A percentile compares a stretch with the other conserved stretches of the same genome.
Evolutionary conservation across 2,797 vertebrate species (phyloP).

Genomic region (Danio kyathit): DNA sequence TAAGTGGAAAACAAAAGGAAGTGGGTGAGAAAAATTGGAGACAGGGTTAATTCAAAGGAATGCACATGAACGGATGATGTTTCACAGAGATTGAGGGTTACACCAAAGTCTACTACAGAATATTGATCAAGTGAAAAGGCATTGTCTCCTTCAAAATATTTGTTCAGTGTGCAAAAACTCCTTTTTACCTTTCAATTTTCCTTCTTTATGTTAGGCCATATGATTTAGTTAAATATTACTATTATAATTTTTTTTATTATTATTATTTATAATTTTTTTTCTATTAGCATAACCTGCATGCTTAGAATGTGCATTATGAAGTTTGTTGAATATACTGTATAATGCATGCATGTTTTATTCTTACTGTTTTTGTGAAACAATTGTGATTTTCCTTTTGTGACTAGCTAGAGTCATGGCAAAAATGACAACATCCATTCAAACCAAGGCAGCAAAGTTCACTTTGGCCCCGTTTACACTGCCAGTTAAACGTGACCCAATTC

Average conservation of each 20-base stretch:
- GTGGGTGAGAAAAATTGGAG: slow-evolving; percentile 19
- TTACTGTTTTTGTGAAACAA: too few species aligned
- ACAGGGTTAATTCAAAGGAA: slow-evolving; percentile 12
- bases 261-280: too few species aligned
- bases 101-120: background rate
- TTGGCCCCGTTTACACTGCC: too few species aligned
- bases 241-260: too few species aligned
- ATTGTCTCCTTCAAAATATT: background rate
- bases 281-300: background rate
- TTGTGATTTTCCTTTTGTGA: too few species aligned
- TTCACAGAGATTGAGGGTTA: background rate
- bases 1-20: slow-evolving; percentile 33
- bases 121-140: slow-evolving; percentile 1
- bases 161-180: background rate
- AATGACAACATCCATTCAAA: too few species aligned
- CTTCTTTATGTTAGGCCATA: background rate
- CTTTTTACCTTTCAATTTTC: background rate
- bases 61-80: background rate
- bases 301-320: background rate
- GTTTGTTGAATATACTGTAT: too few species aligned
- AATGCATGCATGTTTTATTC: too few species aligned
- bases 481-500: too few species aligned
- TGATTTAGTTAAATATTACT: too few species aligned
- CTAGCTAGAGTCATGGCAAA: too few species aligned
- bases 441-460: too few species aligned